Percentiles rank a stretch among this genome's conserved stretches.
Conservation (phyloP, 2,797 vertebrate genomes). For the Gastrophryne carolinensis region DNA sequence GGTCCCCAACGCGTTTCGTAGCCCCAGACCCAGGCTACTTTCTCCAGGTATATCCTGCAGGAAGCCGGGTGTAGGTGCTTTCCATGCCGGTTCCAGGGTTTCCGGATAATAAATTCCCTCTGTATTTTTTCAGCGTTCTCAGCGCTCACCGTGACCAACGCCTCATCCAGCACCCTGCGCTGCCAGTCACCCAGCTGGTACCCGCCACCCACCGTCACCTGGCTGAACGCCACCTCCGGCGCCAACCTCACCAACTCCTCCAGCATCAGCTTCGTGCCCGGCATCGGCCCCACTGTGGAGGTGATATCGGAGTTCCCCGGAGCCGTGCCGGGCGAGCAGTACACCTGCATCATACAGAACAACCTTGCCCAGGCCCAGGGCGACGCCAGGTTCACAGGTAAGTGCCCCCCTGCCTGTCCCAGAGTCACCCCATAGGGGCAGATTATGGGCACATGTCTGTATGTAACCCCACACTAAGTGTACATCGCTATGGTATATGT, state of each 20-base stretch:
- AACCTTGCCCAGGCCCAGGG: constrained; percentile 69
- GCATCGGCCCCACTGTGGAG: constrained; percentile 60
- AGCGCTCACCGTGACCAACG: constrained; percentile 59
- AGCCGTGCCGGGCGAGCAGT: constrained; percentile 59
- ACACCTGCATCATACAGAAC: constrained; percentile 75
- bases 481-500: no score
- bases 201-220: constrained; percentile 70
- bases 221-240: constrained; percentile 55
- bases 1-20: no score
- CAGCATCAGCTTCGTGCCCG: constrained; percentile 59
- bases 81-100: no score
- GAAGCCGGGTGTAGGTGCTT: no score
- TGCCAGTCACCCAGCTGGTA: constrained; percentile 73
- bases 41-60: no score
- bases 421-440: no score
- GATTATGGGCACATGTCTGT: no score
- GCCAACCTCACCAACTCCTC: constrained; percentile 56
- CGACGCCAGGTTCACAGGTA: constrained; percentile 74
- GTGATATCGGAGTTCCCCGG: constrained; percentile 66
- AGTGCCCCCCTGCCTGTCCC: neutral
- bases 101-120: no score
- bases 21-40: no score
- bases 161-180: constrained; percentile 51
- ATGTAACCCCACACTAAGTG: no score
- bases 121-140: constrained; percentile 71